Evolutionary conservation across 2,888 invertebrate genomes (phyloP).

Genomic region (Platycheirus rosarum): DNA sequence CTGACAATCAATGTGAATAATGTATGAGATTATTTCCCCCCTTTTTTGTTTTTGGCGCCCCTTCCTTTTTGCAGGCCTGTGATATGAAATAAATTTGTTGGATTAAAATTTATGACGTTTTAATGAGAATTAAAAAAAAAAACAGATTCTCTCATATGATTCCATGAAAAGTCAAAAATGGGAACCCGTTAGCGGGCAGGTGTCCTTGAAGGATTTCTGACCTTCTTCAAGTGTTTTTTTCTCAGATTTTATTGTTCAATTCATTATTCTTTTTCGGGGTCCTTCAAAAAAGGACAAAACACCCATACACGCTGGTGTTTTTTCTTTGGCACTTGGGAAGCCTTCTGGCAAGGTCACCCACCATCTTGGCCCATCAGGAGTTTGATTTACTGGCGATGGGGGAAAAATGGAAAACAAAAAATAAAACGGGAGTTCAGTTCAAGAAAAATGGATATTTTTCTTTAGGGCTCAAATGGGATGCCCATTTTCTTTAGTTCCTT

Average conservation of each 20-base stretch:
- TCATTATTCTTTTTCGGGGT: conserved; percentile 33
- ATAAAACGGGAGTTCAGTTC: conserved; percentile 12
- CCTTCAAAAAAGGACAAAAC: conserved; percentile 38
- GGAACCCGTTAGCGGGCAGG: background rate
- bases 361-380: conserved; percentile 5
- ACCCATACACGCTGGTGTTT: conserved; percentile 32
- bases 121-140: too few species aligned
- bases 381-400: conserved; percentile 54
- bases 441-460: conserved; percentile 30
- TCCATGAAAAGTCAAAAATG: background rate
- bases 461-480: background rate
- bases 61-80: conserved; percentile 29
- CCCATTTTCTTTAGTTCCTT: conserved; percentile 1
- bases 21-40: conserved; percentile 66
- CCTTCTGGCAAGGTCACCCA: conserved; percentile 55
- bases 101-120: too few species aligned
- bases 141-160: background rate
- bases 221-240: conserved; percentile 26
- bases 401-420: conserved; percentile 19
- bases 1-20: conserved; percentile 64
- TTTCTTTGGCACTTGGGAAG: conserved; percentile 13
- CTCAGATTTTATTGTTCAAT: background rate
- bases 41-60: conserved; percentile 51
- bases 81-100: conserved; percentile 22
- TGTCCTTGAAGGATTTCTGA: conserved; percentile 51